Base-by-base conservation (phyloP, 2,888 invertebrate species). In the Nomada ruficornis region DNA sequence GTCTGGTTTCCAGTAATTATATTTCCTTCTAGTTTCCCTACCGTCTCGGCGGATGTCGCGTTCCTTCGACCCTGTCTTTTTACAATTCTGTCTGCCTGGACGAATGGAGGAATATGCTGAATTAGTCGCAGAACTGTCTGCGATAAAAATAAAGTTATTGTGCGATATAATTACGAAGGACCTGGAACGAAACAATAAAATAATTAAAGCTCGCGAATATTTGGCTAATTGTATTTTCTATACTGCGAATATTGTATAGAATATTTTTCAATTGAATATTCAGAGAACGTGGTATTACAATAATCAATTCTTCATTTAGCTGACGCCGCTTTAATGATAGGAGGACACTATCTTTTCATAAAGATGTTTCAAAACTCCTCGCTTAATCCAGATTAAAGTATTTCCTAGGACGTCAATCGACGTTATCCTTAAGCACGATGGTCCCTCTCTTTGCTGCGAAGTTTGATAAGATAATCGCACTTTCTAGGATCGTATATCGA, bases 21-120 rank as follows among this genome's bases (percentile, higher is more conserved):
- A 80, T 86, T 86, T 83, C 78, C 72, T 76, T 64, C 71, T 62
- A 69, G 60, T 77, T 72, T 80, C 76, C 82, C 77, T 78, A 59
- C 71, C 78, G 77, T 70, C 81, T 74, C 69, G 69, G 10, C 73
- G 76, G 78, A 72, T 68, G 72, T 68, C n/a, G 78, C 52, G 47
- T 29, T 68, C 57, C 50, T 68, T 73, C 29, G 7, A 50, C 47
- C n/a, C n/a, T 47, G 47, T 52, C 15, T 63, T 63, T 71, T 65
- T 76, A 65, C 69, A 72, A 73, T 76, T 76, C 47, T 26, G 57
- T 79, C 47, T 26, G 57, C 42, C 44, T 72, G 63, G 62, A 67
- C 59, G 83, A 73, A 55, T 65, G 55, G 68, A 18, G 62, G 78
- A 78, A 83, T 78, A 68, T 72, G 64, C 52, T 71, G n/a, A n/a